Evolutionary conservation across 2,888 invertebrate genomes (phyloP).

Genomic region (Torymus tubicola): DNA sequence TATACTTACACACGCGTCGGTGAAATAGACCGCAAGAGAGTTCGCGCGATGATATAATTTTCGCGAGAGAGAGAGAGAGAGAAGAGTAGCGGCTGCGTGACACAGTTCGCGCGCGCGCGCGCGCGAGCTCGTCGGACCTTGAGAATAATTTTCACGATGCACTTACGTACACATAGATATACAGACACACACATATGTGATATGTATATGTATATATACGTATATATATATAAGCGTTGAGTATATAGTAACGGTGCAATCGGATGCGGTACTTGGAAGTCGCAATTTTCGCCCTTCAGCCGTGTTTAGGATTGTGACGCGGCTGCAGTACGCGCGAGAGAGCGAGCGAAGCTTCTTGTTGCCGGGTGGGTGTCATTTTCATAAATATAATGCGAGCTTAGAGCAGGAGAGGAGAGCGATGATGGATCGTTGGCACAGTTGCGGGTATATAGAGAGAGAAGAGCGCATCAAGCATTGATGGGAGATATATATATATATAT

Average conservation of each 20-base stretch:
- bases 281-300: constrained; percentile 56
- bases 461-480: constrained; percentile 29
- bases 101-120: constrained; percentile 36
- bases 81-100: constrained; percentile 14
- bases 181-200: too few species aligned
- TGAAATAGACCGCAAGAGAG: too few species aligned
- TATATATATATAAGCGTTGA: not conserved
- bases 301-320: not conserved
- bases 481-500: too few species aligned
- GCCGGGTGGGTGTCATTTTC: constrained; percentile 42
- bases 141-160: constrained; percentile 53
- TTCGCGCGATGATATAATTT: not conserved
- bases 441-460: not conserved
- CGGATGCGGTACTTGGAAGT: constrained; percentile 58
- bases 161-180: constrained; percentile 20
- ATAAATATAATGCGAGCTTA: constrained; percentile 29
- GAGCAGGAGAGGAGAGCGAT: not conserved
- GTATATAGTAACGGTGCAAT: constrained; percentile 29
- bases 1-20: too few species aligned
- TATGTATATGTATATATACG: too few species aligned
- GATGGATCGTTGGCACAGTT: constrained; percentile 27
- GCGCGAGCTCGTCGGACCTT: constrained; percentile 44
- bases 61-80: not conserved
- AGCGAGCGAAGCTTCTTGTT: constrained; percentile 47
- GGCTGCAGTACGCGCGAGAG: not conserved